phyloP scores from a whole-genome alignment of 1,140 invertebrate species.

The Parapsyche elsis region DNA sequence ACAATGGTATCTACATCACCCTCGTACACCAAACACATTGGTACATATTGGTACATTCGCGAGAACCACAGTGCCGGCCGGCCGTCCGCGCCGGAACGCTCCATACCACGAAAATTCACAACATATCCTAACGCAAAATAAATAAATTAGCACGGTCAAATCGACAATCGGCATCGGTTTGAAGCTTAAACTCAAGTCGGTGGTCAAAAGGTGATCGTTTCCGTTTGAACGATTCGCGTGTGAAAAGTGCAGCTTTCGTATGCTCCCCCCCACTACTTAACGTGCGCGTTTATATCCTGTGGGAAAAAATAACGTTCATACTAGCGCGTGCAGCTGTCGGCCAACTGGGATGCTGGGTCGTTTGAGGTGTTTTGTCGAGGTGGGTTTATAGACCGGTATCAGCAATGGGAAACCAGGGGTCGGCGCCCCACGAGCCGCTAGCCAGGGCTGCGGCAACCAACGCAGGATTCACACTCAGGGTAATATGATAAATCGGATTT shows the following conservation, averaged over 20 bases:
- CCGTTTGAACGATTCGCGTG: background rate
- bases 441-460: conserved; percentile 58
- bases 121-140: too few species aligned
- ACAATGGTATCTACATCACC: background rate
- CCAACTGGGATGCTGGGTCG: background rate
- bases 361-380: background rate
- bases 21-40: background rate
- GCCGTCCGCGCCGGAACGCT: background rate
- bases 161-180: background rate
- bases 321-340: conserved; percentile 6
- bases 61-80: conserved; percentile 15
- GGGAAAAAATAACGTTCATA: conserved; percentile 42
- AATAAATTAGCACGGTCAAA: background rate
- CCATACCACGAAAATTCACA: too few species aligned
- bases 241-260: conserved; percentile 25
- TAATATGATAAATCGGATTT: conserved; percentile 4
- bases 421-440: conserved; percentile 74
- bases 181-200: background rate
- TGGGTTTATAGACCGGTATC: background rate
- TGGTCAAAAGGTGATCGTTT: background rate
- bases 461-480: conserved; percentile 28
- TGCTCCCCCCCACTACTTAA: background rate
- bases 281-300: background rate
- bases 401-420: conserved; percentile 76
- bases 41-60: background rate